These are phyloP conservation scores for Protomyctophum bolini DNA, from an alignment of 2,113 vertebrate genomes.

Conservation along the genomic window DNA sequence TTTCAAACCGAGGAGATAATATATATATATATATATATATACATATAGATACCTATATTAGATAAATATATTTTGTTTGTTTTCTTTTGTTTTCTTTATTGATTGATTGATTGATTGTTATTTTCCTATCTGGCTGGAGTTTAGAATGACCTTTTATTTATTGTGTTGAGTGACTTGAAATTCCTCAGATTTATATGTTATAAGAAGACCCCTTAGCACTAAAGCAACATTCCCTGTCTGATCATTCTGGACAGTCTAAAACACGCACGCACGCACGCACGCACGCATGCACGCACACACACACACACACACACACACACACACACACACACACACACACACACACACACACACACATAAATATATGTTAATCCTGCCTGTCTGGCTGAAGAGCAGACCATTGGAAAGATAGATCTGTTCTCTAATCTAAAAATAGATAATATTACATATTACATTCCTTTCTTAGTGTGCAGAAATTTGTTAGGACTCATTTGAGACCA, in stretches of 20 bases:
- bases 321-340: too few species aligned
- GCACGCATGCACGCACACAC: too few species aligned
- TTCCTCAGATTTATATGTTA: constrained; percentile 57
- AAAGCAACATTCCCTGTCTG: constrained; percentile 71
- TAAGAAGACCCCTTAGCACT: constrained; percentile 56
- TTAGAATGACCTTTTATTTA: constrained; percentile 55
- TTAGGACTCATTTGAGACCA: constrained; percentile 52
- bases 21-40: constrained; percentile 10
- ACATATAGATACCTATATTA: too few species aligned
- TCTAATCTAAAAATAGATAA: constrained; percentile 47
- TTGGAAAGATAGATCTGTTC: constrained; percentile 40
- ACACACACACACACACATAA: too few species aligned
- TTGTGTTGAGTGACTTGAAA: constrained; percentile 43
- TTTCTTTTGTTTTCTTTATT: constrained; percentile 28
- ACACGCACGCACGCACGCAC: constrained; percentile 2
- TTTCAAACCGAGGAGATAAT: constrained; percentile 65
- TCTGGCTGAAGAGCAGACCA: constrained; percentile 46
- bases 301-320: too few species aligned
- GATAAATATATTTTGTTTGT: too few species aligned
- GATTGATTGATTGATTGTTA: constrained; percentile 37
- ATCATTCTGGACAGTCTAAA: constrained; percentile 58
- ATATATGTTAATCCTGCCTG: constrained; percentile 4
- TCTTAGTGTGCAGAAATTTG: constrained; percentile 48
- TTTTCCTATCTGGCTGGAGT: constrained; percentile 69
- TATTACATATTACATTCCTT: constrained; percentile 66